Evolutionary conservation across 2,113 vertebrate species (phyloP).

Genomic region (Entelurus aequoreus): DNA sequence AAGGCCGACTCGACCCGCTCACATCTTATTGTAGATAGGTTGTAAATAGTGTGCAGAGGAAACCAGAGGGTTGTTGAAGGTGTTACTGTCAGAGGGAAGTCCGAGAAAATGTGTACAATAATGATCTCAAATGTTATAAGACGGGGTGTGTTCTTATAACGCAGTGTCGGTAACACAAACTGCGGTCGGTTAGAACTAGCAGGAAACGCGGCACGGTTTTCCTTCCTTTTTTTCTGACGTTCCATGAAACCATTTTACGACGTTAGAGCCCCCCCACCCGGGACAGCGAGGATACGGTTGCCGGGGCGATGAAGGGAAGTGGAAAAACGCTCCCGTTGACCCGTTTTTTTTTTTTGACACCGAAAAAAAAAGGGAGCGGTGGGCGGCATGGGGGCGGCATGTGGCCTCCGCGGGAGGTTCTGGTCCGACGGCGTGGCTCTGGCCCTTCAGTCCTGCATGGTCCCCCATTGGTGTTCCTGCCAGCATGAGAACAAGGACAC

Average conservation of each 20-base stretch:
- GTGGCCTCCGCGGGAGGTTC: constrained; percentile 4
- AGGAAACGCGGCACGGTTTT: constrained; percentile 12
- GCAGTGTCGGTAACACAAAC: constrained; percentile 8
- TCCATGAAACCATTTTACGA: constrained; percentile 13
- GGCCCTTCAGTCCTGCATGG: constrained; percentile 66
- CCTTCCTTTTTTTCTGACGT: neutral
- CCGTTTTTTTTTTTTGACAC: constrained; percentile 4
- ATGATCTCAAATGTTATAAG: too few species aligned
- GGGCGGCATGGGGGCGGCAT: neutral
- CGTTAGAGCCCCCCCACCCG: too few species aligned
- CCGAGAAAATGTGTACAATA: too few species aligned
- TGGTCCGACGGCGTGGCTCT: constrained; percentile 49
- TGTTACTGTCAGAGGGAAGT: too few species aligned
- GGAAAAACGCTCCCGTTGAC: constrained; percentile 22
- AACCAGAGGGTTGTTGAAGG: too few species aligned
- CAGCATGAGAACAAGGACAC: constrained; percentile 74
- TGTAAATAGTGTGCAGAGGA: constrained; percentile 45
- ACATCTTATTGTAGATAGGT: constrained; percentile 50
- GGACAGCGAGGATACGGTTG: too few species aligned
- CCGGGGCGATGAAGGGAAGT: too few species aligned
- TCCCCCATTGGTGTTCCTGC: constrained; percentile 68
- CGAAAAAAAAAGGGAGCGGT: neutral
- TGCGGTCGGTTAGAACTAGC: constrained; percentile 9
- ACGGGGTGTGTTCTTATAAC: constrained; percentile 18
- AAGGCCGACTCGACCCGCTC: constrained; percentile 31